Evolutionary conservation across 2,113 vertebrate genomes (phyloP), one percentile per base, ranked within the genome.

Genomic region (Drymodes brunneopygia): DNA sequence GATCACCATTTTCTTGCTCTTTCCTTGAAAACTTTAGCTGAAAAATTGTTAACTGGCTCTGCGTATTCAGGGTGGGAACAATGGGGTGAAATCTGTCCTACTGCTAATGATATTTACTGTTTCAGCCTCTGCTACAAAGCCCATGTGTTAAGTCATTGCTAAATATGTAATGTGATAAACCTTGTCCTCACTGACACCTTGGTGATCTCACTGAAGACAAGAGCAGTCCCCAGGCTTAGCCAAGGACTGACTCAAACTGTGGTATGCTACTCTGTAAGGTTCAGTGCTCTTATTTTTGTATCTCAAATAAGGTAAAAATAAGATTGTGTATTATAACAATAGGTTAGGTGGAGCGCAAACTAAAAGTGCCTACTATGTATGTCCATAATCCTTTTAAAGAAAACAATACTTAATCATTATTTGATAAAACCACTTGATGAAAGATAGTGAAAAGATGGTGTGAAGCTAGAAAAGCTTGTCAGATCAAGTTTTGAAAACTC

Each of bases 401-500:
- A 95, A 94, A 85, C 66, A 90, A 94, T 66, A 90, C 21, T 48
- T 89, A 96, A 92, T 65, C 51, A 27, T 74, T 86, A 82, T 48
- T 94, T 97, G 97, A 97, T 97, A 97, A 98, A 98, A 97, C 64
- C 79, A 87, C 35, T 92, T 92, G 97, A 96, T 98, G 98, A 98
- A 98, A 98, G 97, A 98, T 74, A 88, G n/a, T 80, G 86, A 96
- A 96, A 97, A 80, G 87, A 78, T 95, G 86, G 84, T 25, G 64
- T 97, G 97, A 98, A 97, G 95, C 95, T 81, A 83, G 70, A 81
- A 95, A 86, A 91, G 71, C 91, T 89, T 96, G 92, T 97, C 82
- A 94, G 94, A 96, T 98, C 67, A 74, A 93, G 57, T 97, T 95
- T 97, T 83, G 81, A 98, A 97, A 98, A 97, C 97, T 97, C 97